These are phyloP conservation scores for Zosterops pallidus DNA, from an alignment of 2,113 vertebrate species.

Conservation along the genomic window DNA sequence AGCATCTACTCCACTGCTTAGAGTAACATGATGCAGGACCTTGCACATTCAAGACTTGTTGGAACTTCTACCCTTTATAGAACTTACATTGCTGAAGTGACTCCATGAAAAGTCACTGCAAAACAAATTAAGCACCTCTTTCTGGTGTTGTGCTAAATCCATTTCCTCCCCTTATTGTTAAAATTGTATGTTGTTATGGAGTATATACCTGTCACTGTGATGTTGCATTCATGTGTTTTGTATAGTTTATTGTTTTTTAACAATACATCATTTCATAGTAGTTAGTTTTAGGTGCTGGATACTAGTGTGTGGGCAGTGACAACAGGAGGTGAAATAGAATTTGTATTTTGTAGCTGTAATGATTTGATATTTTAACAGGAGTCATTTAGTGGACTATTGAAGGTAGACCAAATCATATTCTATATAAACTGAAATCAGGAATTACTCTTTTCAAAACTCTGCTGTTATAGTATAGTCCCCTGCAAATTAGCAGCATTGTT, in stretches of 20 bases:
- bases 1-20: neutral
- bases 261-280: neutral
- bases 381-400: neutral
- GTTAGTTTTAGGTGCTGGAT: neutral
- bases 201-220: neutral
- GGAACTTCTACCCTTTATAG: neutral
- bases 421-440: neutral
- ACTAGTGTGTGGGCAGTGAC: neutral
- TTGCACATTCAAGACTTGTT: accelerated
- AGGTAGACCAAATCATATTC: neutral
- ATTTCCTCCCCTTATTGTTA: neutral
- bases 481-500: neutral
- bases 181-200: neutral
- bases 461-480: neutral
- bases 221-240: neutral
- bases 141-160: neutral
- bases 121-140: neutral
- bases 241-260: neutral
- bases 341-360: neutral
- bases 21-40: neutral
- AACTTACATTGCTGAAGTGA: accelerated
- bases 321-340: neutral
- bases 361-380: neutral
- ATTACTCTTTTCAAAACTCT: neutral
- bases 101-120: neutral